Evolutionary conservation across 1,140 invertebrate species (phyloP).

Genomic region (Formica exsecta): DNA sequence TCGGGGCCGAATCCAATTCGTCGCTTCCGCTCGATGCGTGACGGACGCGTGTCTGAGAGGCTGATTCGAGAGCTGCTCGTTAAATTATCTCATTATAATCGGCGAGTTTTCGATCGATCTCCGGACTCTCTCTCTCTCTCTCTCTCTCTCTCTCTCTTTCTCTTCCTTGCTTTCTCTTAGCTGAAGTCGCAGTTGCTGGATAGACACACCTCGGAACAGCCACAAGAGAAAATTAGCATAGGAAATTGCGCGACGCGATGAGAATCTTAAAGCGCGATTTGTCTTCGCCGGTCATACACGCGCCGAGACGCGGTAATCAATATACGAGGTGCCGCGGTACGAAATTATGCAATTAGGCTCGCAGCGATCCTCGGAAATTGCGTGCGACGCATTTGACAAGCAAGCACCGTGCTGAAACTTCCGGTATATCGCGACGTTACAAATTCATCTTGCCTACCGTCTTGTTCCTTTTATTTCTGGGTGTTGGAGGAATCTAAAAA

Average conservation of each 20-base stretch:
- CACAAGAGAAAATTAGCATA: slow-evolving; percentile 58
- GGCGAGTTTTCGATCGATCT: slow-evolving; percentile 40
- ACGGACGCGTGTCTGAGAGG: slow-evolving; percentile 17
- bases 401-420: slow-evolving; percentile 36
- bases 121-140: neutral
- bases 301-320: slow-evolving; percentile 51
- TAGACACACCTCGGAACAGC: slow-evolving; percentile 31
- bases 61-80: slow-evolving; percentile 46
- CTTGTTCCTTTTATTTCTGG: neutral
- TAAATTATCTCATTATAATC: slow-evolving; percentile 61
- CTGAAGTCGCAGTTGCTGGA: slow-evolving; percentile 26
- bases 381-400: slow-evolving; percentile 54
- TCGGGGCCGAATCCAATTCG: slow-evolving; percentile 23
- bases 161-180: neutral
- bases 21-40: slow-evolving; percentile 36
- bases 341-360: slow-evolving; percentile 63
- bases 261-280: slow-evolving; percentile 63
- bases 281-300: slow-evolving; percentile 58
- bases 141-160: neutral
- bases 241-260: slow-evolving; percentile 62
- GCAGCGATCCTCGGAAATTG: slow-evolving; percentile 31
- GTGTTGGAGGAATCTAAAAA: neutral
- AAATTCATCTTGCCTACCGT: slow-evolving; percentile 30
- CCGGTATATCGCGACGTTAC: slow-evolving; percentile 44
- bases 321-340: slow-evolving; percentile 58